A percentile compares a stretch with the other conserved stretches of the same genome.
Conservation (phyloP, 2,888 invertebrate genomes). For the Eristalis intricaria region DNA sequence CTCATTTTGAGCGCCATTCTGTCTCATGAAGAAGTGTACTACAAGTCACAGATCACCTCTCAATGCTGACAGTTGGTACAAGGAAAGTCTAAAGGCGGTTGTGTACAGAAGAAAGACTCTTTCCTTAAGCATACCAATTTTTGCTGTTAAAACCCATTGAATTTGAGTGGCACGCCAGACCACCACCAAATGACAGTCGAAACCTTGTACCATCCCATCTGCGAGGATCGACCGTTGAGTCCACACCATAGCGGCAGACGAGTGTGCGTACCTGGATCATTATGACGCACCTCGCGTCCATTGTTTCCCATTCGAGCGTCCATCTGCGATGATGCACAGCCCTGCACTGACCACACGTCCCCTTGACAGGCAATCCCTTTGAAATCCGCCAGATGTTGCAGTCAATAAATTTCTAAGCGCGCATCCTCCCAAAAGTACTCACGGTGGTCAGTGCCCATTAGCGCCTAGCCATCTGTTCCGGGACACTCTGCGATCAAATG, state of each 20-base stretch:
- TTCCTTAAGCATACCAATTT: no score
- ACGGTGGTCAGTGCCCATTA: slow-evolving; percentile 47
- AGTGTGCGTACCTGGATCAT: neutral
- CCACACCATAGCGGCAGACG: neutral
- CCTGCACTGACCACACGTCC: slow-evolving; percentile 41
- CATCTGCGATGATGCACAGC: slow-evolving; percentile 9
- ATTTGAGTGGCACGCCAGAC: no score
- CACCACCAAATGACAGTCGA: neutral
- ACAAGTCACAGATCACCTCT: no score
- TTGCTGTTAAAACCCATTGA: no score
- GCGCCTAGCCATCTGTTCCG: slow-evolving; percentile 59
- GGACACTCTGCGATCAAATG: slow-evolving; percentile 26
- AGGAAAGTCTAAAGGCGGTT: no score
- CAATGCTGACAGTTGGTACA: no score
- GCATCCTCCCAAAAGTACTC: slow-evolving; percentile 35
- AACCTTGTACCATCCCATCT: neutral
- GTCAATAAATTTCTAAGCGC: slow-evolving; percentile 51
- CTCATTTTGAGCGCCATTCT: no score
- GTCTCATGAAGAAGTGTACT: no score
- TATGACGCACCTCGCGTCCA: neutral
- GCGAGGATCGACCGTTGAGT: neutral
- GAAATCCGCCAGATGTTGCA: slow-evolving; percentile 47
- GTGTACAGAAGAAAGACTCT: no score
- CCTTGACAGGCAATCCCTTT: slow-evolving; percentile 35
- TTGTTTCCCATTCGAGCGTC: neutral